Percentiles rank a stretch among this genome's conserved stretches.
Evolutionary conservation across 2,113 vertebrate genomes (phyloP).

Genomic region (Anthoscopus minutus): DNA sequence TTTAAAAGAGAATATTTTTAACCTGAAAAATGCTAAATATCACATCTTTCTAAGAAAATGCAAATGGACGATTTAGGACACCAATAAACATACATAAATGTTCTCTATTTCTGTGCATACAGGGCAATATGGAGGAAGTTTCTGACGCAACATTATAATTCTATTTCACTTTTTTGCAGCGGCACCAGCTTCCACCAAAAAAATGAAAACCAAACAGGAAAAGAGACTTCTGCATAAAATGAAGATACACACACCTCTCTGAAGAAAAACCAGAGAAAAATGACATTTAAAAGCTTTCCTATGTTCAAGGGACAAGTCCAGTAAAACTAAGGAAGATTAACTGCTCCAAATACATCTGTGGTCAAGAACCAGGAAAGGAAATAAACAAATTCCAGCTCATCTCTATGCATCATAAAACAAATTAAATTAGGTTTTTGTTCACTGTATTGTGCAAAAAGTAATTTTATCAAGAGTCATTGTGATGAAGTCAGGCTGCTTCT

Average conservation of each 20-base stretch:
- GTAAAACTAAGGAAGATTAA: not conserved
- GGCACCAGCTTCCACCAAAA: not conserved
- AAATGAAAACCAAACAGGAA: not conserved
- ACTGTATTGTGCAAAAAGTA: constrained; percentile 28
- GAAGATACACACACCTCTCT: not conserved
- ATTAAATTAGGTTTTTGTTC: constrained; percentile 44
- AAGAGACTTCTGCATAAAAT: not conserved
- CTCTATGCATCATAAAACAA: constrained; percentile 52
- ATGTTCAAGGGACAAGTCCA: not conserved
- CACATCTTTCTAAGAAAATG: not conserved
- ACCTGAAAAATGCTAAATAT: not conserved
- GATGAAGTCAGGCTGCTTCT: constrained; percentile 19
- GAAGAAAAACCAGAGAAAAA: not conserved
- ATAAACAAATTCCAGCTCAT: constrained; percentile 36
- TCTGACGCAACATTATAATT: not conserved
- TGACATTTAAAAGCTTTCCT: not conserved
- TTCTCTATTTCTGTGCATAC: not conserved
- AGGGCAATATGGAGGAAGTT: not conserved
- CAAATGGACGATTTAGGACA: not conserved
- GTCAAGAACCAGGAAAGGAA: constrained; percentile 12
- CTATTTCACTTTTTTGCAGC: not conserved
- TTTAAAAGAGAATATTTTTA: not conserved
- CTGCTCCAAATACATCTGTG: not conserved
- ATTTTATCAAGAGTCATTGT: constrained; percentile 14
- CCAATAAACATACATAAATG: not conserved